A percentile compares a stretch with the other conserved stretches of the same genome.
phyloP scores from a whole-genome alignment of 2,113 vertebrate genomes.

The Theristicus caerulescens region DNA sequence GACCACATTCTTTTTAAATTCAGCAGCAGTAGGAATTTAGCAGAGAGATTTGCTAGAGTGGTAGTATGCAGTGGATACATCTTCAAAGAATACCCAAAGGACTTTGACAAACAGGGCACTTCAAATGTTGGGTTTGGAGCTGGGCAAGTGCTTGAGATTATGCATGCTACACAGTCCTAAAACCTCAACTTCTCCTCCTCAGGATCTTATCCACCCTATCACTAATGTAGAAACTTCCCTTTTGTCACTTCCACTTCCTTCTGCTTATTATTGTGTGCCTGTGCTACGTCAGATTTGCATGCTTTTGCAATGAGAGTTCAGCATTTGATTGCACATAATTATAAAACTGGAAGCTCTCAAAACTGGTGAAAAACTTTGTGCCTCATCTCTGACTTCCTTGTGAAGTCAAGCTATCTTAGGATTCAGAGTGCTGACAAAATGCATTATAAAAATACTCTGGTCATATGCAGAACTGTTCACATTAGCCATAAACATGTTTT shows the following conservation, averaged over 20 bases:
- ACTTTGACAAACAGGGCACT: background rate
- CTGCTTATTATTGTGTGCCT: background rate
- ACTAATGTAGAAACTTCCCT: background rate
- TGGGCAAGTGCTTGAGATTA: background rate
- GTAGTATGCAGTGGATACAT: background rate
- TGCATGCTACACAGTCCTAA: background rate
- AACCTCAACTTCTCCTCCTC: background rate
- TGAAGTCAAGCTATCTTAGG: background rate
- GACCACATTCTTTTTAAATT: background rate
- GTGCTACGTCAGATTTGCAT: background rate
- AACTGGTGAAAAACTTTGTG: background rate
- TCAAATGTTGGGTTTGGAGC: background rate
- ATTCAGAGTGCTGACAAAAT: background rate
- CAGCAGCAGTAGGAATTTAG: background rate
- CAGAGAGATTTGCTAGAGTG: background rate
- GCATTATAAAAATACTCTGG: background rate
- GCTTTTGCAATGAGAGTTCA: background rate
- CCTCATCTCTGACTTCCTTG: background rate
- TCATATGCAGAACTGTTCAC: background rate
- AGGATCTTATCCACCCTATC: no score
- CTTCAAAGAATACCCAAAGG: background rate
- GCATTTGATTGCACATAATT: background rate
- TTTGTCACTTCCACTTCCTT: background rate
- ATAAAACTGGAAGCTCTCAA: background rate
- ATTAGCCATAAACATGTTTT: background rate